These are phyloP conservation scores for Mesitornis unicolor DNA, from an alignment of 2,113 vertebrate genomes.

Conservation along the genomic window DNA sequence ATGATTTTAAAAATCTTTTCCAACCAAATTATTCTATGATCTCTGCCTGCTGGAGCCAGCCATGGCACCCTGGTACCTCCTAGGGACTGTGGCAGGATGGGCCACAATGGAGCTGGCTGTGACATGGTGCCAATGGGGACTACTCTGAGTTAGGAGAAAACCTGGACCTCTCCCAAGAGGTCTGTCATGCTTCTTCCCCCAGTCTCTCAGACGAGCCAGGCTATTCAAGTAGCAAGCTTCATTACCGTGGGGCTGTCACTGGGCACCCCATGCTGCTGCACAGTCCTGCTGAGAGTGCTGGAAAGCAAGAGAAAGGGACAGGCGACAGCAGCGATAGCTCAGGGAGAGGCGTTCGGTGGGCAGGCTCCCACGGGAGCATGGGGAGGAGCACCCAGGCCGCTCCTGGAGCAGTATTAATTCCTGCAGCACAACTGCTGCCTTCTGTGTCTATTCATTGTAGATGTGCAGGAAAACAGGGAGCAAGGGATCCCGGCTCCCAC, in stretches of 20 bases:
- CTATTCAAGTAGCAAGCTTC: neutral
- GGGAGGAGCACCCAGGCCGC: constrained; percentile 2
- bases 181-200: neutral
- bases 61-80: rapidly evolving
- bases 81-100: neutral
- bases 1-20: too few species aligned
- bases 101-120: rapidly evolving
- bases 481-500: neutral
- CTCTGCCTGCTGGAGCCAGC: neutral
- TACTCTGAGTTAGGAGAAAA: rapidly evolving
- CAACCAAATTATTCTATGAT: too few species aligned
- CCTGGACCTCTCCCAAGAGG: neutral
- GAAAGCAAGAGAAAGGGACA: neutral
- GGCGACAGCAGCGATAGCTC: neutral
- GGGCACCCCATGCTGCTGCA: neutral
- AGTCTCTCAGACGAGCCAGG: neutral
- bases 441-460: neutral
- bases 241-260: rapidly evolving
- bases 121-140: rapidly evolving
- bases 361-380: neutral
- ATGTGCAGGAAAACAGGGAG: neutral
- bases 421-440: constrained; percentile 5
- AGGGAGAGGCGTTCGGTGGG: neutral
- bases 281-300: neutral
- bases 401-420: neutral